These are phyloP conservation scores for Cherax quadricarinatus DNA, from an alignment of 1,140 invertebrate species.

Conservation along the genomic window DNA sequence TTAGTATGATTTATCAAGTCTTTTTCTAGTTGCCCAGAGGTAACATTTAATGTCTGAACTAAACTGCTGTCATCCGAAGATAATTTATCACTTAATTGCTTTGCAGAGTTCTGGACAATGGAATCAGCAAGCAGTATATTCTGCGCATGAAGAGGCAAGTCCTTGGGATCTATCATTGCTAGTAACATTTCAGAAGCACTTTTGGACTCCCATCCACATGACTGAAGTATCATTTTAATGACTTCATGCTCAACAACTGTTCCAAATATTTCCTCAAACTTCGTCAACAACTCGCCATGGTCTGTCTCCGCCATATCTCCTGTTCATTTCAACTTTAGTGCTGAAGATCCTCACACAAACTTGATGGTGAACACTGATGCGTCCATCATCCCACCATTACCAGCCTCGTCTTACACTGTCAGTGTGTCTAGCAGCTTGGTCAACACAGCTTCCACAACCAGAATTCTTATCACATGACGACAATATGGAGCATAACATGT, in stretches of 20 bases:
- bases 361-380: too few species aligned
- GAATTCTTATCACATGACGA: constrained; percentile 18
- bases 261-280: constrained; percentile 69
- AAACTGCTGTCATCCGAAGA: neutral
- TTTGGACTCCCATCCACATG: constrained; percentile 60
- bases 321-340: neutral
- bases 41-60: neutral
- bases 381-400: neutral
- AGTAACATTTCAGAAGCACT: constrained; percentile 52
- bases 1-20: neutral
- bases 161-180: constrained; percentile 58
- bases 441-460: neutral
- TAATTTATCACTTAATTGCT: neutral
- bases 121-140: constrained; percentile 32
- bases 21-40: neutral
- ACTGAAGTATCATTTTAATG: constrained; percentile 70
- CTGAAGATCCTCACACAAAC: too few species aligned
- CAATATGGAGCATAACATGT: neutral
- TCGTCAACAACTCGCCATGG: constrained; percentile 66
- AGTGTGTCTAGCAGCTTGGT: too few species aligned
- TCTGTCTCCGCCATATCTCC: constrained; percentile 37
- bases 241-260: constrained; percentile 70
- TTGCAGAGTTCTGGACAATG: neutral
- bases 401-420: neutral
- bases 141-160: constrained; percentile 22